Conservation (phyloP, 2,888 invertebrate species). For the Gordius sp. region DNA sequence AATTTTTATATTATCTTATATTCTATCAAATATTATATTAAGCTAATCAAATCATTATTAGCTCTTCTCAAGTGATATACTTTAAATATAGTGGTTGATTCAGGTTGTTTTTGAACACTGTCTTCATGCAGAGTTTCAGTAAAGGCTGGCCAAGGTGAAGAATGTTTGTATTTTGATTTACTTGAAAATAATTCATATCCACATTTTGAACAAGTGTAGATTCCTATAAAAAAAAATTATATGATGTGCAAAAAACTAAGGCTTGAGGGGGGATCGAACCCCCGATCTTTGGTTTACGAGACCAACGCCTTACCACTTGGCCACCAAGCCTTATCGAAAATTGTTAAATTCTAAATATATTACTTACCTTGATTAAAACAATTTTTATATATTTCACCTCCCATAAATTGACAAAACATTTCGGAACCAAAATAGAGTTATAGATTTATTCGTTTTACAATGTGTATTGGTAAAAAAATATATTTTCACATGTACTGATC, state of each 20-base stretch:
- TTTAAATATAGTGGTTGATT: neutral
- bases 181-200: conserved; percentile 11
- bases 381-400: neutral
- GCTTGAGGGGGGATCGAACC: conserved; percentile 13
- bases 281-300: conserved; percentile 16
- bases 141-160: neutral
- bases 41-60: too few species aligned
- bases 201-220: neutral
- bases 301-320: conserved; percentile 16
- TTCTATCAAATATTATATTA: too few species aligned
- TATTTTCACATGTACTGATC: too few species aligned
- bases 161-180: conserved; percentile 4
- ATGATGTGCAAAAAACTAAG: neutral
- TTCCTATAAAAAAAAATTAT: neutral
- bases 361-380: neutral
- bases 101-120: neutral
- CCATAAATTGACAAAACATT: neutral
- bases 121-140: neutral
- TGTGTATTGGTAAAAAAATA: too few species aligned
- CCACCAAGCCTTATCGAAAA: conserved; percentile 6
- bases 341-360: neutral
- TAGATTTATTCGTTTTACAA: too few species aligned
- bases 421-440: too few species aligned
- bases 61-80: neutral
- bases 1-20: too few species aligned